These are phyloP conservation scores for Chaenodraco wilsoni DNA, from an alignment of 2,797 vertebrate species.

Conservation along the genomic window DNA sequence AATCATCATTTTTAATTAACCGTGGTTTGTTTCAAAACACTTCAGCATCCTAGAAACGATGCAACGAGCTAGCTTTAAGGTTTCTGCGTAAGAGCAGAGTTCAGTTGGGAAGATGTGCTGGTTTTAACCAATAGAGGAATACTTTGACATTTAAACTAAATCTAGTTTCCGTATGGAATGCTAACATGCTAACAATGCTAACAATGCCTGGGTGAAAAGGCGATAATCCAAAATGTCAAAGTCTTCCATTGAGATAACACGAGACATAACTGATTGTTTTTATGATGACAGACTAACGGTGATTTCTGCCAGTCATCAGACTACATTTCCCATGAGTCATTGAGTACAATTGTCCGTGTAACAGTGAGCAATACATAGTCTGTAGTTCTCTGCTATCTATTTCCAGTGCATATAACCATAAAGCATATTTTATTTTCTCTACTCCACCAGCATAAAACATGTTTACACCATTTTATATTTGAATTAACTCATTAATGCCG, in stretches of 20 bases:
- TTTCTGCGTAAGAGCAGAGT: slow-evolving; percentile 11
- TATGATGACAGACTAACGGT: slow-evolving; percentile 51
- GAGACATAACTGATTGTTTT: slow-evolving; percentile 5
- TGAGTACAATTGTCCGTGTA: slow-evolving; percentile 22
- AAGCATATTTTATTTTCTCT: slow-evolving; percentile 39
- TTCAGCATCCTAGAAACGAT: slow-evolving; percentile 13
- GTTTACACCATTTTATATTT: slow-evolving; percentile 61
- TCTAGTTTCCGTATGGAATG: slow-evolving; percentile 25
- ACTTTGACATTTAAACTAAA: slow-evolving; percentile 39
- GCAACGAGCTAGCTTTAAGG: neutral
- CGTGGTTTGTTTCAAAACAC: slow-evolving; percentile 9
- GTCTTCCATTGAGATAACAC: slow-evolving; percentile 26
- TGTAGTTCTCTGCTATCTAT: slow-evolving; percentile 28
- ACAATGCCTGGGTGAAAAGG: slow-evolving; percentile 28
- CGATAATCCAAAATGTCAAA: slow-evolving; percentile 41
- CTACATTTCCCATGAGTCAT: slow-evolving; percentile 47
- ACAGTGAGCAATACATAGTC: slow-evolving; percentile 60
- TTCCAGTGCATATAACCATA: slow-evolving; percentile 21
- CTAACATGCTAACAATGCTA: slow-evolving; percentile 47
- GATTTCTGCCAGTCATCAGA: slow-evolving; percentile 42
- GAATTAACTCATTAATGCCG: slow-evolving; percentile 32
- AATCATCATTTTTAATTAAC: slow-evolving; percentile 21
- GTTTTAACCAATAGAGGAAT: slow-evolving; percentile 33
- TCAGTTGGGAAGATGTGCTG: slow-evolving; percentile 23
- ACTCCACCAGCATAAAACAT: slow-evolving; percentile 51